phyloP scores from a whole-genome alignment of 2,797 vertebrate genomes.

The Coregonus sp. region DNA sequence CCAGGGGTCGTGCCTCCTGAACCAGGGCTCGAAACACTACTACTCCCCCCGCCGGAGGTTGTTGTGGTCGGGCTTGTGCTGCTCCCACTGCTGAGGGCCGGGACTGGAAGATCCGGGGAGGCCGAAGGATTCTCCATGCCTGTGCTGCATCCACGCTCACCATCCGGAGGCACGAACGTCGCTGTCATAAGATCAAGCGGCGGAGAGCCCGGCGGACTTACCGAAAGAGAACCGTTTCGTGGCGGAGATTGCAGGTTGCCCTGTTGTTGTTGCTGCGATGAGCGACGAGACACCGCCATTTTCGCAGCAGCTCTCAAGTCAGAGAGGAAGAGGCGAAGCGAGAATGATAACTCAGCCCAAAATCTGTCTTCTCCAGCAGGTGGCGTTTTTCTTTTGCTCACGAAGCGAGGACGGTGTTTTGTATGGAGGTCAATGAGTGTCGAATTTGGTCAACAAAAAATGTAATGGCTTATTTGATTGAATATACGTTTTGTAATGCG shows the following conservation, averaged over 20 bases:
- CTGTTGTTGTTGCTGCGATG: constrained; percentile 81
- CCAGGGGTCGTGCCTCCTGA: constrained; percentile 71
- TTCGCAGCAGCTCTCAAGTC: constrained; percentile 68
- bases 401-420: no score
- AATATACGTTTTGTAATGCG: no score
- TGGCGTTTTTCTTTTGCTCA: no score
- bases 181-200: constrained; percentile 61
- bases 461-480: no score
- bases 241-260: constrained; percentile 76
- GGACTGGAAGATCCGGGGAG: constrained; percentile 78
- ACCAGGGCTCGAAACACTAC: constrained; percentile 78
- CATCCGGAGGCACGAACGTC: constrained; percentile 46
- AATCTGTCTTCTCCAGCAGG: no score
- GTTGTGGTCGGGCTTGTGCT: constrained; percentile 77
- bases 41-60: constrained; percentile 73
- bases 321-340: no score
- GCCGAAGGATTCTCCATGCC: constrained; percentile 67
- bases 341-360: no score
- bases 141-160: constrained; percentile 66
- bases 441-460: no score
- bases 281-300: constrained; percentile 88
- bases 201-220: constrained; percentile 75
- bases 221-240: constrained; percentile 73
- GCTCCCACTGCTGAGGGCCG: constrained; percentile 75
- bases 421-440: no score